Base-by-base conservation (phyloP, 2,113 vertebrate genomes). In the Junco hyemalis region DNA sequence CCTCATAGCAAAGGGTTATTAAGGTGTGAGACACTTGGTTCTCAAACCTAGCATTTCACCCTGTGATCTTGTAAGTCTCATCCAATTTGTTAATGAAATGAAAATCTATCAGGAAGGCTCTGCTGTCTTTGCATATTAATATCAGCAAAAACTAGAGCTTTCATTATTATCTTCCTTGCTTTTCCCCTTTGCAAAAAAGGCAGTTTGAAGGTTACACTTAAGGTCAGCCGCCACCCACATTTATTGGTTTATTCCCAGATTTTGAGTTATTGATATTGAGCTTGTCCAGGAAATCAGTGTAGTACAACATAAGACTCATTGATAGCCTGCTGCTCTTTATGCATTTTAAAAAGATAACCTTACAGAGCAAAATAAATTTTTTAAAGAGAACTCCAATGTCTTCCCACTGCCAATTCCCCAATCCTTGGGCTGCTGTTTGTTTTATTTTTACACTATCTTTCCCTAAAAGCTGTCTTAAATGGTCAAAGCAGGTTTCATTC, bases 331-430 rank as follows among this genome's bases (percentile, higher is more conserved):
- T 84, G 79, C 77, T 96, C 93, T 86, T 95, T 76, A 81, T 96
- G 93, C 90, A 95, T 92, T 96, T 95, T 93, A 88, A 97, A 95
- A 92, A 94, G 80, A 63, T 81, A 87, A 82, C 45, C 36, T 51
- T 80, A 81, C 10, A 73, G 57, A 72, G 71, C 59, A 72, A 61
- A 93, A 85, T 65, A 80, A 61, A 12, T 36, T 86, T 84, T 92
- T 73, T 26, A 77, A 92, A 65, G 35, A 84, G 25, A 60, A 8
- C 24, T 91, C 92, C 63, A 60, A 0, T 77, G n/a, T 28, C 54
- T 86, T 90, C 64, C 31, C 8, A 31, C 15, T 87, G 47, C 59
- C 22, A 79, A 36, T 36, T 50, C 66, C 12, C 31, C 59, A 69
- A 73, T 45, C 29, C 14, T 40, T 7, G 25, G 50, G 26, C 64